Evolutionary conservation across 2,113 vertebrate species (phyloP).

Genomic region (Pan paniscus): DNA sequence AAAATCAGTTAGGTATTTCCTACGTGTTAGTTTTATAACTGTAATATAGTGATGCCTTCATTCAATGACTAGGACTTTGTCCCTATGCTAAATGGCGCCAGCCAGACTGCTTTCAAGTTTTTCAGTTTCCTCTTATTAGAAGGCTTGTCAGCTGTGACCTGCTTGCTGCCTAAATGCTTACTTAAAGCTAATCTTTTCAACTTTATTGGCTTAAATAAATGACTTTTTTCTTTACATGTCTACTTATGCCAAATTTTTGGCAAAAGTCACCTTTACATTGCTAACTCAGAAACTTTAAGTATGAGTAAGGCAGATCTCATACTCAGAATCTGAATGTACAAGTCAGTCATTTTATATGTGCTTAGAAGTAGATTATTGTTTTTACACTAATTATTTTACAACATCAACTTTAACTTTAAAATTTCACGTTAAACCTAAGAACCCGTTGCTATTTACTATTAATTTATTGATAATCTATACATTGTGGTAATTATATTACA

Average conservation of each 20-base stretch:
- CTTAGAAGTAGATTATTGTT: neutral
- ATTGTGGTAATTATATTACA: neutral
- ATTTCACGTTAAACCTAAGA: neutral
- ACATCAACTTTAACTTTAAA: conserved; percentile 10
- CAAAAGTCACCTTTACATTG: neutral
- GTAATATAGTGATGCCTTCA: neutral
- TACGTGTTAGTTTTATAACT: neutral
- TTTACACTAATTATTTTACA: neutral
- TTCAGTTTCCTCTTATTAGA: neutral
- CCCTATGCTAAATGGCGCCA: neutral
- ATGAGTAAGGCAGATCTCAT: conserved; percentile 20
- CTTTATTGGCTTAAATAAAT: conserved; percentile 23
- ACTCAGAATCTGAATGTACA: conserved; percentile 28
- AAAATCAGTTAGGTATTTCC: neutral
- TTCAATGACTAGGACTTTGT: conserved; percentile 8
- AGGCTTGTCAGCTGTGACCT: neutral
- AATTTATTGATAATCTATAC: neutral
- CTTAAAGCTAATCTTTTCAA: conserved; percentile 39
- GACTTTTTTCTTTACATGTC: neutral
- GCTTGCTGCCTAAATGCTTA: neutral
- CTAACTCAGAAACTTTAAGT: neutral
- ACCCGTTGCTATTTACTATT: neutral
- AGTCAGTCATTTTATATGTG: neutral
- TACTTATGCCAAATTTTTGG: conserved; percentile 5
- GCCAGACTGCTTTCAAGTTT: neutral